phyloP scores from a whole-genome alignment of 2,888 invertebrate species.

The Xylocampa areola region DNA sequence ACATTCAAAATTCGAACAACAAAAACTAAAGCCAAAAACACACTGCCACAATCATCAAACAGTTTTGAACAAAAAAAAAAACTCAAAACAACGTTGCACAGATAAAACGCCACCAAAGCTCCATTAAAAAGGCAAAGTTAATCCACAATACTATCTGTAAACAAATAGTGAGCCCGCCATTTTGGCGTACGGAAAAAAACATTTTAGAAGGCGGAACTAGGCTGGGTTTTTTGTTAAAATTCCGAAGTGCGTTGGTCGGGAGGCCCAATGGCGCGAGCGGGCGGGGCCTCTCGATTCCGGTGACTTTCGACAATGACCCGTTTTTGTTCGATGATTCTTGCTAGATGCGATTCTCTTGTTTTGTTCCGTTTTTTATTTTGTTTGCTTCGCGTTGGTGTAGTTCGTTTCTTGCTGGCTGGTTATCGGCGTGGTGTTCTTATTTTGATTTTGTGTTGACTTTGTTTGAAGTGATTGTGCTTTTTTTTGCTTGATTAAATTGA shows the following conservation, averaged over 20 bases:
- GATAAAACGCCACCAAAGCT: constrained; percentile 43
- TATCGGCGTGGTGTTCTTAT: constrained; percentile 6
- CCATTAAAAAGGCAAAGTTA: constrained; percentile 47
- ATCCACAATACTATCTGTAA: constrained; percentile 58
- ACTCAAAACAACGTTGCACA: constrained; percentile 24
- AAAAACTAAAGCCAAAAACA: constrained; percentile 34
- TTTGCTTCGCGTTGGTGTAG: constrained; percentile 11
- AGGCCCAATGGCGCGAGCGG: constrained; percentile 87
- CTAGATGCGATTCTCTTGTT: constrained; percentile 60
- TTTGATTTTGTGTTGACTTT: constrained; percentile 25
- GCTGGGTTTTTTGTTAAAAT: constrained; percentile 88
- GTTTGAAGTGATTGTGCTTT: not conserved
- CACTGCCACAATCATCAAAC: constrained; percentile 32
- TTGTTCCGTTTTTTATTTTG: constrained; percentile 33
- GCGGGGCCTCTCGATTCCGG: constrained; percentile 86
- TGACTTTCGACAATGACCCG: constrained; percentile 88
- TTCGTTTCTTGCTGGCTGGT: constrained; percentile 24
- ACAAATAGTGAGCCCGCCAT: constrained; percentile 86
- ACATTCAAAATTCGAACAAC: constrained; percentile 40
- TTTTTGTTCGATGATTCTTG: constrained; percentile 66
- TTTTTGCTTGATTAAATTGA: no score
- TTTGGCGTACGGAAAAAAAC: constrained; percentile 86
- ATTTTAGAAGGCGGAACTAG: constrained; percentile 89
- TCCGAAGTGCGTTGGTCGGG: constrained; percentile 76
- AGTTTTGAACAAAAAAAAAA: constrained; percentile 10